Conservation (phyloP, 2,113 vertebrate species). For the Hippocampus barbouri region DNA sequence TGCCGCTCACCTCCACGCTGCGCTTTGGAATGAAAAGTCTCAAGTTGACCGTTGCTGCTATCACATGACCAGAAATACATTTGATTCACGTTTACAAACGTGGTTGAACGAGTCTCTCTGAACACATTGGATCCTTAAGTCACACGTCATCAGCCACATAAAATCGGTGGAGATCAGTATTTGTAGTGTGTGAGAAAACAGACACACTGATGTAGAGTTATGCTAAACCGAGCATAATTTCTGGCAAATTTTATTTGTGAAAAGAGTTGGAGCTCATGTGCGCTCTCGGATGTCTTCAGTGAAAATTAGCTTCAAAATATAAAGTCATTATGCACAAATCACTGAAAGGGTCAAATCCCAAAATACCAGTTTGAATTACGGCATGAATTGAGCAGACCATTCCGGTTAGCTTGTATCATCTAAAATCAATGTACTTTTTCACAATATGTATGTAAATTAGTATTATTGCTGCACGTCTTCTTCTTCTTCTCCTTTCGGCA, state of each 20-base stretch:
- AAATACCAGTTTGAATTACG: background rate
- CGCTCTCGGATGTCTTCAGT: background rate
- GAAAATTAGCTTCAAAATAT: background rate
- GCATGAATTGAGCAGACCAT: background rate
- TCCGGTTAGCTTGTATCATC: background rate
- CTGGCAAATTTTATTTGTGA: background rate
- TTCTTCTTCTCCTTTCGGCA: too few species aligned
- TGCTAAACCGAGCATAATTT: background rate
- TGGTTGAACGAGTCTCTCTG: background rate
- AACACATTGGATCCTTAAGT: background rate
- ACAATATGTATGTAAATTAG: background rate
- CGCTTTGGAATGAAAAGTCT: background rate
- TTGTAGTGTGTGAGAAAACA: background rate
- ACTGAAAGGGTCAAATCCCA: background rate
- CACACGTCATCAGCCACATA: background rate
- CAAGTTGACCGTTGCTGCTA: background rate
- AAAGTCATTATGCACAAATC: background rate
- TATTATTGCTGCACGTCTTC: background rate
- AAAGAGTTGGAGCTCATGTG: background rate
- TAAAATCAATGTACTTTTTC: background rate
- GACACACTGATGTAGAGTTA: background rate
- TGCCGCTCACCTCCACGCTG: background rate
- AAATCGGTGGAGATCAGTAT: background rate
- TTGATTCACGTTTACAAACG: background rate
- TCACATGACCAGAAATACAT: background rate